Percentiles rank a stretch among this genome's conserved stretches.
Evolutionary conservation across 1,140 invertebrate species (phyloP).

Genomic region (Nixonia krombeini): DNA sequence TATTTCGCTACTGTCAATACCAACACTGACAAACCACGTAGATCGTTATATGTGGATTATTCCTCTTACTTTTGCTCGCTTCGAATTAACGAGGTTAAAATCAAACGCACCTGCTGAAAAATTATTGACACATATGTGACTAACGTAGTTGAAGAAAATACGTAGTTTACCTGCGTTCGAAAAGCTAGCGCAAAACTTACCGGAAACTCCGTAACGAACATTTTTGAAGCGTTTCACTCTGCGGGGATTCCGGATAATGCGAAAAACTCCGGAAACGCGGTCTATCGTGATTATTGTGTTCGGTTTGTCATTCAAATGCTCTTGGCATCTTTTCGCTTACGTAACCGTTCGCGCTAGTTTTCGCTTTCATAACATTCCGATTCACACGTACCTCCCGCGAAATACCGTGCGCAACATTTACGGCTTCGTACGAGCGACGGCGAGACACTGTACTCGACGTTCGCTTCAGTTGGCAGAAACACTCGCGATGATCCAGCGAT

Average conservation of each 20-base stretch:
- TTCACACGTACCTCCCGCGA: slow-evolving; percentile 15
- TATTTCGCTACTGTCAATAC: too few species aligned
- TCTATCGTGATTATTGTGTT: slow-evolving; percentile 4
- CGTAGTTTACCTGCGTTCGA: too few species aligned
- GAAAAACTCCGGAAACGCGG: background rate
- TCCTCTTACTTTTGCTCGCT: too few species aligned
- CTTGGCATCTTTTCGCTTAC: slow-evolving; percentile 12
- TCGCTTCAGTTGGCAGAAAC: too few species aligned
- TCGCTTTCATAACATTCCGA: slow-evolving; percentile 18
- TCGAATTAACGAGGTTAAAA: too few species aligned
- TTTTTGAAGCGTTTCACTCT: background rate
- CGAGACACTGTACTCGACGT: too few species aligned
- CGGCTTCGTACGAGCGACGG: slow-evolving; percentile 10
- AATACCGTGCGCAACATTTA: slow-evolving; percentile 8
- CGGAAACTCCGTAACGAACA: slow-evolving; percentile 6
- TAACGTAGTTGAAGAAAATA: background rate
- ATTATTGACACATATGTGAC: background rate
- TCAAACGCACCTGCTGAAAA: too few species aligned
- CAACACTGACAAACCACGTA: too few species aligned
- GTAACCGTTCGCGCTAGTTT: slow-evolving; percentile 19
- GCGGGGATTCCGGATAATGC: background rate
- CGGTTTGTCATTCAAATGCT: background rate
- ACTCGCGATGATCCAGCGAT: too few species aligned
- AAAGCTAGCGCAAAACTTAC: slow-evolving; percentile 12
- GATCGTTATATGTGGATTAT: too few species aligned